A percentile compares a stretch with the other conserved stretches of the same genome.
These are phyloP conservation scores for Cepphus grylle DNA, from an alignment of 2,113 vertebrate species.

Conservation along the genomic window DNA sequence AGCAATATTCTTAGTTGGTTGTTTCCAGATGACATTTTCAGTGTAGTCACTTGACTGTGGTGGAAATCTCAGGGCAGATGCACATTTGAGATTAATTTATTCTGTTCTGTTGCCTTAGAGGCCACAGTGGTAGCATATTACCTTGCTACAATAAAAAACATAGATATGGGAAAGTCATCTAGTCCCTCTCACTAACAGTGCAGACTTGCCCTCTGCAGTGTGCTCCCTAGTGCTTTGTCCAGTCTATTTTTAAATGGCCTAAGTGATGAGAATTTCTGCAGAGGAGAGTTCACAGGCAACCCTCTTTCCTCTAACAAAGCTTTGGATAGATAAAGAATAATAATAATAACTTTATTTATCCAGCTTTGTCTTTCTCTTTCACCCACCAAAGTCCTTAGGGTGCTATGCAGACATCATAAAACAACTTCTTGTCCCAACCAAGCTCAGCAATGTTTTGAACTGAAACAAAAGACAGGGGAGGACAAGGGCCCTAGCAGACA, in stretches of 20 bases:
- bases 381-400: not conserved
- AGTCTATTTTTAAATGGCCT: constrained; percentile 57
- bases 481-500: not conserved
- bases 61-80: not conserved
- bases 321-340: not conserved
- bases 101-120: not conserved
- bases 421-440: not conserved
- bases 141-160: not conserved
- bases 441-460: not conserved
- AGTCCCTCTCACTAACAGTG: not conserved
- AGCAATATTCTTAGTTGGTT: not conserved
- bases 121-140: constrained; percentile 1
- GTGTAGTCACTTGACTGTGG: not conserved
- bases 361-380: not conserved
- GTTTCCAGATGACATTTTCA: not conserved
- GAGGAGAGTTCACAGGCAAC: constrained; percentile 41
- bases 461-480: not conserved
- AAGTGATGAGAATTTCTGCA: constrained; percentile 63
- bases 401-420: not conserved
- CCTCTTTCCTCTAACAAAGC: constrained; percentile 3
- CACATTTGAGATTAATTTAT: constrained; percentile 19
- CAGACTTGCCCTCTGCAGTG: constrained; percentile 10
- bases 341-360: not conserved
- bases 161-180: constrained; percentile 60
- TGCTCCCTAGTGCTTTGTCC: constrained; percentile 55